Conservation (phyloP, 2,797 vertebrate genomes). For the Yasuhikotakia modesta region DNA sequence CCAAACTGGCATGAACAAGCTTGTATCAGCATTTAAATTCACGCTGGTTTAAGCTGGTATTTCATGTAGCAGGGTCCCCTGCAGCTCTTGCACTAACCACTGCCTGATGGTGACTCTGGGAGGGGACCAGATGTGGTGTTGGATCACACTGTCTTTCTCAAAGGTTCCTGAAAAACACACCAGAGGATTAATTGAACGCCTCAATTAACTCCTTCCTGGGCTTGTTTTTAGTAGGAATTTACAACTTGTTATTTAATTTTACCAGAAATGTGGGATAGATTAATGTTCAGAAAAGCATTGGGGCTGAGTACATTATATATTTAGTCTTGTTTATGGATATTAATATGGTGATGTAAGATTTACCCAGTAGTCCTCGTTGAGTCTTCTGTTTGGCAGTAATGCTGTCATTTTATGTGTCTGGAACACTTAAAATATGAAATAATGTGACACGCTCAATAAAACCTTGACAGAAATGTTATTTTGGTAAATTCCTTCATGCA, state of each 20-base stretch:
- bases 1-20: not conserved
- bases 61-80: not conserved
- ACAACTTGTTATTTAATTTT: not conserved
- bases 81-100: not conserved
- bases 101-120: conserved; percentile 25
- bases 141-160: conserved; percentile 13
- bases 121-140: conserved; percentile 13
- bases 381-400: no score
- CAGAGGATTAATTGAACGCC: conserved; percentile 12
- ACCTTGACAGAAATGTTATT: not conserved
- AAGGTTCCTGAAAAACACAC: not conserved
- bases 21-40: not conserved
- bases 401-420: no score
- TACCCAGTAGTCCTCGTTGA: no score
- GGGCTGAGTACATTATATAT: no score
- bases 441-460: not conserved
- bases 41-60: not conserved
- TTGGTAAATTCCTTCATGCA: not conserved
- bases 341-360: no score
- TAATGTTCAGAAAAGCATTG: not conserved
- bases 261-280: not conserved
- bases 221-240: not conserved
- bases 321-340: no score
- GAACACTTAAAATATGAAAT: no score
- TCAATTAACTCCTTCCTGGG: not conserved